These are phyloP conservation scores for Sphaeridia pumilis DNA, from an alignment of 2,888 invertebrate species.

Conservation along the genomic window DNA sequence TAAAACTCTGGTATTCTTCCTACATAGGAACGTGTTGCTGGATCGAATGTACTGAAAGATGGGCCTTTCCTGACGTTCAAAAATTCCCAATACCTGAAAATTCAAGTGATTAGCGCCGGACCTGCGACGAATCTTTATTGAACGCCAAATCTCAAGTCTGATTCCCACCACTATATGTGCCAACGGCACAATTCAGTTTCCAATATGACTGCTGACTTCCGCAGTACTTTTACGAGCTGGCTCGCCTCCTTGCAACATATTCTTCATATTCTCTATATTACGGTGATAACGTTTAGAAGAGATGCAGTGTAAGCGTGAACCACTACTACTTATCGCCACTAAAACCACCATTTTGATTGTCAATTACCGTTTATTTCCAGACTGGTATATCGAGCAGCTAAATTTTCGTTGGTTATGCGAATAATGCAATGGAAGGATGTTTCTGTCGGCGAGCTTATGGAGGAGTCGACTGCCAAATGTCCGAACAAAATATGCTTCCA, in stretches of 20 bases:
- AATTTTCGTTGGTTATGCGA: slow-evolving; percentile 52
- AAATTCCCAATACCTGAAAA: too few relatives aligned
- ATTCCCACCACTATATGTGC: too few relatives aligned
- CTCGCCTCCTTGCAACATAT: neutral
- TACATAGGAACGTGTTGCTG: too few relatives aligned
- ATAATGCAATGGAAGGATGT: slow-evolving; percentile 55
- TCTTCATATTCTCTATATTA: slow-evolving; percentile 12
- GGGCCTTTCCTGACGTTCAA: too few relatives aligned
- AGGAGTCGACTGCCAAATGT: slow-evolving; percentile 56
- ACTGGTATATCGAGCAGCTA: slow-evolving; percentile 55
- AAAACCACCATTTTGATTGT: neutral
- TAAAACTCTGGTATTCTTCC: too few relatives aligned
- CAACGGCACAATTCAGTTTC: too few relatives aligned
- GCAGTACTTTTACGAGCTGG: too few relatives aligned
- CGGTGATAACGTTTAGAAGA: slow-evolving; percentile 19
- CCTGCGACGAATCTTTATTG: too few relatives aligned
- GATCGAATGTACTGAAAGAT: too few relatives aligned
- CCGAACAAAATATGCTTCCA: slow-evolving; percentile 75
- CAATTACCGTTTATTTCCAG: slow-evolving; percentile 47
- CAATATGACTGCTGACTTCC: too few relatives aligned
- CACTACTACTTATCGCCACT: slow-evolving; percentile 3
- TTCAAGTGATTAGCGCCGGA: too few relatives aligned
- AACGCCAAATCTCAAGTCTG: too few relatives aligned
- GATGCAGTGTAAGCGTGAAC: slow-evolving; percentile 20
- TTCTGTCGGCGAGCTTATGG: slow-evolving; percentile 68